A percentile compares a stretch with the other conserved stretches of the same genome.
phyloP scores from a whole-genome alignment of 2,888 invertebrate genomes.

The Molorchus minor region DNA sequence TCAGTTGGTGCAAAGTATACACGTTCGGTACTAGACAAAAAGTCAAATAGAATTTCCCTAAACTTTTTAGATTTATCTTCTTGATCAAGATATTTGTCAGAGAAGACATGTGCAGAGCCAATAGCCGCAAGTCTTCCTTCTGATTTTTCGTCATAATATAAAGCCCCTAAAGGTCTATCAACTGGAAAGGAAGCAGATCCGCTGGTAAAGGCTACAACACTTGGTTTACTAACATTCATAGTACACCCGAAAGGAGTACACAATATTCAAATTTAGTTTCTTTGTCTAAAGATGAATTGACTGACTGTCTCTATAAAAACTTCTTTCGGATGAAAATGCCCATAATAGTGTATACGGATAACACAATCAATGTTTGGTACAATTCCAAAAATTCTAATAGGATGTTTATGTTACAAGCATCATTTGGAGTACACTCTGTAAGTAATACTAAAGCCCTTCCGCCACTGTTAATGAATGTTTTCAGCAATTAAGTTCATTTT shows the following conservation, averaged over 20 bases:
- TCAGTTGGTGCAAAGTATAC: conserved; percentile 79
- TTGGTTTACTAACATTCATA: conserved; percentile 89
- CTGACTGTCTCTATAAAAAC: conserved; percentile 90
- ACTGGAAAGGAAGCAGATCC: conserved; percentile 95
- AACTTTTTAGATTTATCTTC: conserved; percentile 93
- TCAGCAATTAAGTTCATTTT: conserved; percentile 84
- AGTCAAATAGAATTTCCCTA: conserved; percentile 86
- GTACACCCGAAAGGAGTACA: conserved; percentile 97
- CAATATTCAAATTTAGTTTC: conserved; percentile 75
- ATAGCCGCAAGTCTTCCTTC: conserved; percentile 83
- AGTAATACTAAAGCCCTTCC: conserved; percentile 88
- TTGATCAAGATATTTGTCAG: conserved; percentile 91
- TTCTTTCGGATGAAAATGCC: conserved; percentile 98
- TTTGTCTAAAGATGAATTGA: too few relatives aligned
- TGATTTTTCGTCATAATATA: conserved; percentile 56
- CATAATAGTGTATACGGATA: conserved; percentile 93
- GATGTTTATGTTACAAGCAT: conserved; percentile 93
- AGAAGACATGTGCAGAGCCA: conserved; percentile 92
- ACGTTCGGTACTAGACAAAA: conserved; percentile 65
- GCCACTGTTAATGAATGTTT: conserved; percentile 82
- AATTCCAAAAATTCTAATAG: conserved; percentile 96
- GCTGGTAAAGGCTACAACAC: conserved; percentile 88
- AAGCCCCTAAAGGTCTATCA: conserved; percentile 87
- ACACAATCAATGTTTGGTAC: conserved; percentile 94
- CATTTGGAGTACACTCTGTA: conserved; percentile 90